Percentiles rank a stretch among this genome's conserved stretches.
phyloP scores from a whole-genome alignment of 2,797 vertebrate species.

The Pagetopsis macropterus region DNA sequence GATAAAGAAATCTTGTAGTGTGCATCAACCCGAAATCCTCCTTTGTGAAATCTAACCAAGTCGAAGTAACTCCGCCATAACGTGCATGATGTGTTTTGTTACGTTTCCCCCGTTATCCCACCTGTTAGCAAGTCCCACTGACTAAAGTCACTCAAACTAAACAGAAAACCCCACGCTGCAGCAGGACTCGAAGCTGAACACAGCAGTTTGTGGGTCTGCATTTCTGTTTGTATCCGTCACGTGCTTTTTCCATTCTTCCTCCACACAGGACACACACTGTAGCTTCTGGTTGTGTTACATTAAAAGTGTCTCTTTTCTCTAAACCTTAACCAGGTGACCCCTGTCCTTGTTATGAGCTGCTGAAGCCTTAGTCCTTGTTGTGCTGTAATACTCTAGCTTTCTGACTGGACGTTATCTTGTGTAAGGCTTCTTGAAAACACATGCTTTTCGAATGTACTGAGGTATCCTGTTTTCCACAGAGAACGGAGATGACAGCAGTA shows the following conservation, averaged over 20 bases:
- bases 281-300: conserved; percentile 26
- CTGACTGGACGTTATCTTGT: background rate
- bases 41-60: conserved; percentile 72
- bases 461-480: conserved; percentile 76
- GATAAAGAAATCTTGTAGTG: conserved; percentile 53
- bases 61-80: conserved; percentile 55
- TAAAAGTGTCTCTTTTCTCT: conserved; percentile 19
- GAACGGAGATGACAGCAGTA: conserved; percentile 93
- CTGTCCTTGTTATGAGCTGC: conserved; percentile 34
- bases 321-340: conserved; percentile 39
- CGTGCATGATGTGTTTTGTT: conserved; percentile 69
- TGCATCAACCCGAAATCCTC: conserved; percentile 37
- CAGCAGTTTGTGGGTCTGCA: conserved; percentile 26
- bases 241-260: conserved; percentile 17
- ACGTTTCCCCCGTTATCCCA: conserved; percentile 33
- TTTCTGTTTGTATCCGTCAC: conserved; percentile 23
- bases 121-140: conserved; percentile 33
- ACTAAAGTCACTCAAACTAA: conserved; percentile 39
- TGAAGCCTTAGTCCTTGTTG: conserved; percentile 16
- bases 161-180: conserved; percentile 14
- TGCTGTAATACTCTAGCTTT: conserved; percentile 26
- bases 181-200: conserved; percentile 10
- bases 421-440: background rate
- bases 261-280: background rate
- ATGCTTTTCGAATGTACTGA: background rate